These are phyloP conservation scores for Eurytoma adleriae DNA, from an alignment of 2,888 invertebrate genomes.

Conservation along the genomic window DNA sequence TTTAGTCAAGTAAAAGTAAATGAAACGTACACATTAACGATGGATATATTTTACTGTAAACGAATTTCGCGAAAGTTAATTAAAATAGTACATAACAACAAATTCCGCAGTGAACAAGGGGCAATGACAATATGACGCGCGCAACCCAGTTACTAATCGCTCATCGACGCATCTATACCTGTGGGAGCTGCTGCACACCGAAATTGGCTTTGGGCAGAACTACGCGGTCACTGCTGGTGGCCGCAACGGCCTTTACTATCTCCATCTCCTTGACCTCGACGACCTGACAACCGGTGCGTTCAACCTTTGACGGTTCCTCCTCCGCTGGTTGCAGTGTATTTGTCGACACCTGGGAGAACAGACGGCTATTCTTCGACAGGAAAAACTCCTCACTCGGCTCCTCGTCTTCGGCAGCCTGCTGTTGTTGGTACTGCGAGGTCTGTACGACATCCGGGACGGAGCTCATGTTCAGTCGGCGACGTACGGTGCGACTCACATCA, in stretches of 20 bases:
- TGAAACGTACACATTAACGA: too few species aligned
- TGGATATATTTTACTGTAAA: too few species aligned
- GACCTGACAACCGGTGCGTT: constrained; percentile 75
- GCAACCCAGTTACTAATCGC: not conserved
- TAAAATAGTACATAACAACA: too few species aligned
- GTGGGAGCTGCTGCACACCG: constrained; percentile 71
- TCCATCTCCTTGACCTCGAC: constrained; percentile 85
- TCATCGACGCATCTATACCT: constrained; percentile 57
- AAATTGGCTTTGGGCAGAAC: constrained; percentile 71
- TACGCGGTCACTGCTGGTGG: constrained; percentile 74
- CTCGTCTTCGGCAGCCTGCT: constrained; percentile 58
- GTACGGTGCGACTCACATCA: constrained; percentile 81
- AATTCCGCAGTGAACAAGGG: too few species aligned
- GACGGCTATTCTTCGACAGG: constrained; percentile 82
- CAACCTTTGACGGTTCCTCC: constrained; percentile 58
- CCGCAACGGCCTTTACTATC: constrained; percentile 82
- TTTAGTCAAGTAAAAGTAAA: too few species aligned
- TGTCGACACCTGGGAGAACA: constrained; percentile 83
- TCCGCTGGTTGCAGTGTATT: constrained; percentile 70
- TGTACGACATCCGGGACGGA: constrained; percentile 69
- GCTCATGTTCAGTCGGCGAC: constrained; percentile 79
- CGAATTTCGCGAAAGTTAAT: too few species aligned
- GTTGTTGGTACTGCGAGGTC: constrained; percentile 42
- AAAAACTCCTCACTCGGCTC: constrained; percentile 68
- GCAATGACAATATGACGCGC: too few species aligned